Percentiles rank a stretch among this genome's conserved stretches.
Conservation (phyloP, 2,797 vertebrate genomes). For the Danio kyathit region DNA sequence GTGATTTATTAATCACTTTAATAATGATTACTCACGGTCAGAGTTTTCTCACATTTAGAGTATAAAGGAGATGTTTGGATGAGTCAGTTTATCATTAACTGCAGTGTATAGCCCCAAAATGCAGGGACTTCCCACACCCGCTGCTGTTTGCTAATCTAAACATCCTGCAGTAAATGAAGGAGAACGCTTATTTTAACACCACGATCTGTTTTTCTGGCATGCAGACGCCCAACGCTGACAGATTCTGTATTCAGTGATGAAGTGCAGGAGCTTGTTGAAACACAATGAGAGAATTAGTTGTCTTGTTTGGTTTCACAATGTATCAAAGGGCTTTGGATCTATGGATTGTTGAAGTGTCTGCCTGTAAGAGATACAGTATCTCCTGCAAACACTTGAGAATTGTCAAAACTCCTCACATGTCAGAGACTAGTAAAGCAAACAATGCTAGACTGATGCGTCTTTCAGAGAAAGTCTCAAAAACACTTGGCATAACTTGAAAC, state of each 20-base stretch:
- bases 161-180: slow-evolving; percentile 73
- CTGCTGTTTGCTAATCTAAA: slow-evolving; percentile 73
- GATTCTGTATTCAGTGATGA: not conserved
- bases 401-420: slow-evolving; percentile 18
- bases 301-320: slow-evolving; percentile 4
- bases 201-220: not conserved
- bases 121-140: slow-evolving; percentile 12
- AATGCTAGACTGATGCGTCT: not conserved
- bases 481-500: no score
- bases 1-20: no score
- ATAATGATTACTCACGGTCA: slow-evolving; percentile 36
- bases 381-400: not conserved
- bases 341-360: slow-evolving; percentile 1
- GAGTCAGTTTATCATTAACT: slow-evolving; percentile 24
- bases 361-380: slow-evolving; percentile 4
- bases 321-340: slow-evolving; percentile 2
- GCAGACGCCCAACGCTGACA: not conserved
- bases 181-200: slow-evolving; percentile 63
- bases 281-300: not conserved
- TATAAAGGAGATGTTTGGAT: slow-evolving; percentile 6
- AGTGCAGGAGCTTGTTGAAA: not conserved
- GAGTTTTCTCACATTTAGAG: slow-evolving; percentile 26
- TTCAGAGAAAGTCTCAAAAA: not conserved
- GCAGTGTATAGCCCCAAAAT: not conserved
- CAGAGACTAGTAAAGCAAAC: slow-evolving; percentile 5